phyloP scores from a whole-genome alignment of 1,140 invertebrate species.

The Drosophila tani region DNA sequence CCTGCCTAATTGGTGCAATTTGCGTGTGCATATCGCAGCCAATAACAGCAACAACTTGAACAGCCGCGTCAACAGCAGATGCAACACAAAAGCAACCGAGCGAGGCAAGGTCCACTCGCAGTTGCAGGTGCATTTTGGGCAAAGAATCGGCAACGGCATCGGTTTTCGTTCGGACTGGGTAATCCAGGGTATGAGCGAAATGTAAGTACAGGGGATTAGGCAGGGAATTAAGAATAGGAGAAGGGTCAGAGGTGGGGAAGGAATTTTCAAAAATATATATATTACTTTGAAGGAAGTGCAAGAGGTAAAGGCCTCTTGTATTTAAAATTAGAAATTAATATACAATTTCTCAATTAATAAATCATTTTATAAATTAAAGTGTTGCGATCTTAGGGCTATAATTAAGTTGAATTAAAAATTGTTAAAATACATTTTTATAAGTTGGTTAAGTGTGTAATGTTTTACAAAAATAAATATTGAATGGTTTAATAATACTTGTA shows the following conservation, averaged over 20 bases:
- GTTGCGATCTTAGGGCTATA: too few relatives aligned
- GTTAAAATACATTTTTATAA: too few relatives aligned
- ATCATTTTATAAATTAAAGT: not conserved
- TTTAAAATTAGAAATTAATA: not conserved
- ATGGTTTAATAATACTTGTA: too few relatives aligned
- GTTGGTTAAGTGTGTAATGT: too few relatives aligned
- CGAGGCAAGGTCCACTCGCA: constrained; percentile 34
- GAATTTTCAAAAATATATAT: not conserved
- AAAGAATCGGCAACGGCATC: constrained; percentile 8
- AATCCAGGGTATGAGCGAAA: constrained; percentile 15
- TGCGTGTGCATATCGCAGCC: constrained; percentile 76
- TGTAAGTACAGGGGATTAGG: not conserved
- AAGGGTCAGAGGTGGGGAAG: too few relatives aligned
- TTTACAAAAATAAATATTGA: too few relatives aligned
- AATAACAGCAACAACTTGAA: constrained; percentile 34
- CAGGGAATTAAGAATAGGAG: not conserved
- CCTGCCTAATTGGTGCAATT: constrained; percentile 80
- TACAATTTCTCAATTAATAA: not conserved
- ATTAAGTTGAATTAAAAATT: too few relatives aligned
- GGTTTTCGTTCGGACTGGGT: not conserved
- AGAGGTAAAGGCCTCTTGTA: not conserved
- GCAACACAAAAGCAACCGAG: constrained; percentile 68
- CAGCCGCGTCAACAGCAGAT: constrained; percentile 43
- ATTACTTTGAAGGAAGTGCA: not conserved
- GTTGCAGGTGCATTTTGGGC: constrained; percentile 53